phyloP scores from a whole-genome alignment of 2,797 vertebrate species.

The Craterocephalus amniculus region DNA sequence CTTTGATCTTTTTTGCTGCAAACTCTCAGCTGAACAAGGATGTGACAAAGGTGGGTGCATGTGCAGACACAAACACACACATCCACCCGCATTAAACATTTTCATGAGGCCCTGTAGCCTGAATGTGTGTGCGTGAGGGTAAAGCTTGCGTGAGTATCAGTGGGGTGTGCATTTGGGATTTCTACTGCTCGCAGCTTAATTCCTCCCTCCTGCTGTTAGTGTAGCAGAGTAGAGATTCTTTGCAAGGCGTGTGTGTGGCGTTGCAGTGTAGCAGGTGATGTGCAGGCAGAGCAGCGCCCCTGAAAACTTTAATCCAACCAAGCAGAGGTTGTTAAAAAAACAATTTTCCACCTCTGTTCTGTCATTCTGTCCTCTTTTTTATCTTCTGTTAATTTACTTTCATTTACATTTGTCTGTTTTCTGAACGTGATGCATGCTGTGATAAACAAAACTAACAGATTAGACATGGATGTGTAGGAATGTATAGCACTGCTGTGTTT shows the following conservation, averaged over 20 bases:
- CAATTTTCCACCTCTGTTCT: slow-evolving; percentile 46
- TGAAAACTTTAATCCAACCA: slow-evolving; percentile 32
- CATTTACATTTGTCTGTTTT: slow-evolving; percentile 9
- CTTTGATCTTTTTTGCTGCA: slow-evolving; percentile 76
- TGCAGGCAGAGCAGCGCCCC: slow-evolving; percentile 44
- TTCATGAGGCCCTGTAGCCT: slow-evolving; percentile 8
- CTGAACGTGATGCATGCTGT: neutral
- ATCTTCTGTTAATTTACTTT: slow-evolving; percentile 27
- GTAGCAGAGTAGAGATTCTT: slow-evolving; percentile 41
- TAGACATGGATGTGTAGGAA: neutral
- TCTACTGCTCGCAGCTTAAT: slow-evolving; percentile 58
- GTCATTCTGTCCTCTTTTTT: slow-evolving; percentile 26
- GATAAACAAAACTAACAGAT: neutral
- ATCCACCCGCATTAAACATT: slow-evolving; percentile 17
- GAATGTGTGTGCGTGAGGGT: slow-evolving; percentile 23
- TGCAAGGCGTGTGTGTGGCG: slow-evolving; percentile 16
- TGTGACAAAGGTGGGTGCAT: slow-evolving; percentile 94
- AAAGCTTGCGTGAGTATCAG: slow-evolving; percentile 18
- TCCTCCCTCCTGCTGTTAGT: slow-evolving; percentile 63
- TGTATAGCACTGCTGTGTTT: neutral
- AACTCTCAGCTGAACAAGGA: slow-evolving; percentile 90
- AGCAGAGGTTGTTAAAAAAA: slow-evolving; percentile 53
- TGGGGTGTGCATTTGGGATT: slow-evolving; percentile 50
- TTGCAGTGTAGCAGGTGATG: slow-evolving; percentile 38
- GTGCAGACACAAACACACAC: slow-evolving; percentile 22